A percentile compares a stretch with the other conserved stretches of the same genome.
Conservation (phyloP, 2,113 vertebrate species). For the Scatophagus argus region DNA sequence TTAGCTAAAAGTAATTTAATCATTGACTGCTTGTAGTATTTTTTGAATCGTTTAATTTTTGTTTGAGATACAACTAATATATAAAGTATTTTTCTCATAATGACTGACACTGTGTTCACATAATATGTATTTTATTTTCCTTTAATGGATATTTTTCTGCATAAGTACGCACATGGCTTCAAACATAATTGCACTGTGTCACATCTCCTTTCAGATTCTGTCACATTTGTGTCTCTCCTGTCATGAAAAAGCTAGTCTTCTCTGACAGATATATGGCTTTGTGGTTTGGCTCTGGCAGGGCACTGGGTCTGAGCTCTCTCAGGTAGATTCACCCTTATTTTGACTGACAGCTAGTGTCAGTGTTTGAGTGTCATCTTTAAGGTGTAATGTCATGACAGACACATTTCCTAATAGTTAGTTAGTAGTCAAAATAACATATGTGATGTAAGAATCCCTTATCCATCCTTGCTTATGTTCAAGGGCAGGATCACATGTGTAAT, state of each 20-base stretch:
- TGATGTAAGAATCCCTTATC: too few relatives aligned
- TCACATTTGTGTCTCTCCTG: not conserved
- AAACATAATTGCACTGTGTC: not conserved
- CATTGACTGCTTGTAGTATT: not conserved
- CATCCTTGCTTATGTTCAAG: not conserved
- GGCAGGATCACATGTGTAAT: not conserved
- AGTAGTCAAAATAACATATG: too few relatives aligned
- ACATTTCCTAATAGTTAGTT: not conserved
- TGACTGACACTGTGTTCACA: too few relatives aligned
- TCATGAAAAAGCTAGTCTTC: not conserved
- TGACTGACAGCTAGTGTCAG: not conserved
- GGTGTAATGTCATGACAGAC: too few relatives aligned
- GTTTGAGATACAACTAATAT: not conserved
- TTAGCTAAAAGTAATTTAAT: not conserved
- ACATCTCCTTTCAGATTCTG: not conserved
- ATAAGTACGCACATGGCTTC: not conserved
- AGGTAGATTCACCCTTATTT: not conserved
- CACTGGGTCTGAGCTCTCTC: not conserved
- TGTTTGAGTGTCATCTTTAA: not conserved
- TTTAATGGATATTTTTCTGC: not conserved
- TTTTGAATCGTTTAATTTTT: too few relatives aligned
- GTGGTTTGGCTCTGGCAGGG: not conserved
- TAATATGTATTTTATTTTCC: not conserved
- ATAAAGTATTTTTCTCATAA: too few relatives aligned
- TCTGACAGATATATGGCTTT: not conserved